Conservation (phyloP, 37 sponge, comb jelly and placozoan species). For the Petrosia ficiformis region DNA sequence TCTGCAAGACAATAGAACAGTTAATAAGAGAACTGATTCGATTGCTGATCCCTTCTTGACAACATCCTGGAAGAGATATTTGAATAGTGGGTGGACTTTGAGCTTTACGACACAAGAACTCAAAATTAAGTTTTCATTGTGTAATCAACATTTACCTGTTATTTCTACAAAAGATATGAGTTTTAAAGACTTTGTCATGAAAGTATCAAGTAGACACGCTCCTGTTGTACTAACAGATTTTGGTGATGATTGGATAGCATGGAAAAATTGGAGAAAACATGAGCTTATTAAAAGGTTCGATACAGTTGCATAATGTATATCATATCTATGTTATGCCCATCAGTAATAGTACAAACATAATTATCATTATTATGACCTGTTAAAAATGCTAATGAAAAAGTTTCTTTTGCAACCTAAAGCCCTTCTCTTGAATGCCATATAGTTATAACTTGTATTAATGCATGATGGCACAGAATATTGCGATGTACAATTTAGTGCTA, state of each 20-base stretch:
- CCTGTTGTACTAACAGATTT: slow-evolving; percentile 27
- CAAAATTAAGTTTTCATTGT: not conserved
- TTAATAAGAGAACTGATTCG: too few relatives aligned
- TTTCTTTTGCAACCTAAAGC: too few relatives aligned
- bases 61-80: not conserved
- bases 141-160: not conserved
- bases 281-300: slow-evolving; percentile 33
- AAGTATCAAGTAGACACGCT: not conserved
- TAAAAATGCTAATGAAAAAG: too few relatives aligned
- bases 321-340: too few relatives aligned
- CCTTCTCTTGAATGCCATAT: too few relatives aligned
- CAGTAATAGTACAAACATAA: too few relatives aligned
- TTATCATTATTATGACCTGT: too few relatives aligned
- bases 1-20: not conserved
- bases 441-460: too few relatives aligned
- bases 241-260: slow-evolving; percentile 22
- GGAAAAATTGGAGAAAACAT: slow-evolving; percentile 18
- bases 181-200: not conserved
- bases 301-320: too few relatives aligned
- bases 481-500: not conserved
- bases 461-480: too few relatives aligned
- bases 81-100: not conserved
- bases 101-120: not conserved
- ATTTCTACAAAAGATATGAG: not conserved
- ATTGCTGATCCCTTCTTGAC: not conserved